These are phyloP conservation scores for Spermophilus dauricus DNA, from an alignment of 2,113 vertebrate genomes.

Conservation along the genomic window DNA sequence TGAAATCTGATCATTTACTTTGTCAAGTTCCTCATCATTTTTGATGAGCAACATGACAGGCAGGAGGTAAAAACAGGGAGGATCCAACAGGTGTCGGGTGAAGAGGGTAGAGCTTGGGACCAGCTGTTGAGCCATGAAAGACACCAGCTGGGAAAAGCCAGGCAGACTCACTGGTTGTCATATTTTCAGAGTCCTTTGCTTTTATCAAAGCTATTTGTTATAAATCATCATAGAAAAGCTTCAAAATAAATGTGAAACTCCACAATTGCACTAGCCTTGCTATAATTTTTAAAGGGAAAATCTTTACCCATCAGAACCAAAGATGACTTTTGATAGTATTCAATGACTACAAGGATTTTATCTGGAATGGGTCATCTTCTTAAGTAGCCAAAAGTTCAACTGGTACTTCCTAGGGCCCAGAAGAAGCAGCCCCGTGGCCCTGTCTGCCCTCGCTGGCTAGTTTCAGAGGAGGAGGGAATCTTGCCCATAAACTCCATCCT, in stretches of 20 bases:
- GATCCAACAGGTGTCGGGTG: not conserved
- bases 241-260: not conserved
- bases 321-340: not conserved
- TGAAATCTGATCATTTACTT: no score
- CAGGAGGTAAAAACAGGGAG: not conserved
- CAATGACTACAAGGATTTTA: not conserved
- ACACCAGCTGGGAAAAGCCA: not conserved
- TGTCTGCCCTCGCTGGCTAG: not conserved
- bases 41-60: no score
- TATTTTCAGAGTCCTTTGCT: not conserved
- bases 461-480: fast-evolving
- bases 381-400: not conserved
- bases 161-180: not conserved
- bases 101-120: fast-evolving
- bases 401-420: no score
- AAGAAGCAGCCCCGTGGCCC: no score
- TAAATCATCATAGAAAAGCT: not conserved
- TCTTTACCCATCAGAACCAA: not conserved
- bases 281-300: not conserved
- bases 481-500: fast-evolving
- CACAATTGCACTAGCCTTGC: no score
- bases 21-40: no score
- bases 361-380: not conserved
- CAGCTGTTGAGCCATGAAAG: no score
- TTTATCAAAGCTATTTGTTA: not conserved